Evolutionary conservation across 2,113 vertebrate genomes (phyloP), one percentile per base, ranked within the genome.

Genomic region (Antigone vipio): DNA sequence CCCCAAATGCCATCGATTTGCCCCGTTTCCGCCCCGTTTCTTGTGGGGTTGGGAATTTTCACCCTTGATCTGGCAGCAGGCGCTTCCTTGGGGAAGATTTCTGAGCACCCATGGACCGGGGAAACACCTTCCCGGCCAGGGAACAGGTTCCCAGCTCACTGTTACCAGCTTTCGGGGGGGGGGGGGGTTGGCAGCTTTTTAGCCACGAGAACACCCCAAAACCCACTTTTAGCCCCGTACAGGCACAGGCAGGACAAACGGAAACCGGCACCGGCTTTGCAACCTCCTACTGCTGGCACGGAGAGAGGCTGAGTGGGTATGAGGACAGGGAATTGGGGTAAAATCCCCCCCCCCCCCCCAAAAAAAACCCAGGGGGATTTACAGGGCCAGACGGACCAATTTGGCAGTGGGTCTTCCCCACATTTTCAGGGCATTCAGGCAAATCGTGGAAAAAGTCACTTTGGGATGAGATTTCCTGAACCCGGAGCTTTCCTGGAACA

Each of bases 341-440:
- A 73, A 82, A 89, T 63, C 47, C 63, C n/a, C n/a, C 64, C 34
- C 22, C 40, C 40, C 11, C 40, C 38, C 38, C 38, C 4, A 9
- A 4, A 5, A 10, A 68, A 67, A 32, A 19, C 3, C 19, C 3
- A 0, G 47, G 2, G 17, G 59, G 35, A 78, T 58, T 62, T 20
- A 22, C 3, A 1, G 40, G 23, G 8, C 22, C 7, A 0, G 0
- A 6, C 0, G 7, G 13, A 15, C 1, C 3, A 5, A 11, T 5
- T 55, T 24, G 18, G 23, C 10, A 8, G 6, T 0, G 3, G 0
- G 4, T 21, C 85, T 66, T 12, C 22, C 50, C 50, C 1, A 0
- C 0, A 0, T 9, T 56, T 9, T 34, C 18, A 15, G 4, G 0
- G 21, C 21, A 23, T 19, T 7, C 19, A 27, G 24, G 24, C 6